phyloP scores from a whole-genome alignment of 2,888 invertebrate genomes.

The Autographa gamma region DNA sequence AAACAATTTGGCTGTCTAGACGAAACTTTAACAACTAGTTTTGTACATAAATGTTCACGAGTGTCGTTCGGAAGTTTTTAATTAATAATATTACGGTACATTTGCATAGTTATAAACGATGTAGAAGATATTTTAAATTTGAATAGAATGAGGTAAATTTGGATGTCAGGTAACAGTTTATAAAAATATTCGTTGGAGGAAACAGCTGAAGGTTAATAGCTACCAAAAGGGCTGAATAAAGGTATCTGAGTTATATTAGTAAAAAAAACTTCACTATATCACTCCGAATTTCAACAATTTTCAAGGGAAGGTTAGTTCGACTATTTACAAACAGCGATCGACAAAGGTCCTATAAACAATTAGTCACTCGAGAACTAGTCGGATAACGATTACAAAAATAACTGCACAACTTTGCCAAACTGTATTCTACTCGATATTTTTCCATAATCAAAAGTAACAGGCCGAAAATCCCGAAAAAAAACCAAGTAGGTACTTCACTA shows the following conservation, averaged over 20 bases:
- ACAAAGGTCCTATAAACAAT: constrained; percentile 56
- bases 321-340: constrained; percentile 60
- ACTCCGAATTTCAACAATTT: constrained; percentile 58
- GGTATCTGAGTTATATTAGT: neutral
- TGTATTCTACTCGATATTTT: neutral
- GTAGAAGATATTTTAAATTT: neutral
- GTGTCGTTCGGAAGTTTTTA: neutral
- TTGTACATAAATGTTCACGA: neutral
- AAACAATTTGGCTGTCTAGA: constrained; percentile 32
- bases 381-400: constrained; percentile 17
- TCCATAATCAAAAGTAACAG: neutral
- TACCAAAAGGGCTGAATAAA: constrained; percentile 8
- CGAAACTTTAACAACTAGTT: constrained; percentile 18
- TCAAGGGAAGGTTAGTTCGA: constrained; percentile 77
- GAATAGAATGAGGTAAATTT: neutral
- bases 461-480: too few relatives aligned
- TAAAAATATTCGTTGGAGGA: neutral
- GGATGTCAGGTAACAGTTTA: neutral
- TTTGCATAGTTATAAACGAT: constrained; percentile 1
- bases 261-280: constrained; percentile 30
- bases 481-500: neutral
- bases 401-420: neutral
- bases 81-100: neutral
- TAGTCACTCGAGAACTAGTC: constrained; percentile 32
- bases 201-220: neutral